Conservation (phyloP, 1,140 invertebrate species). For the Bombyx mori region DNA sequence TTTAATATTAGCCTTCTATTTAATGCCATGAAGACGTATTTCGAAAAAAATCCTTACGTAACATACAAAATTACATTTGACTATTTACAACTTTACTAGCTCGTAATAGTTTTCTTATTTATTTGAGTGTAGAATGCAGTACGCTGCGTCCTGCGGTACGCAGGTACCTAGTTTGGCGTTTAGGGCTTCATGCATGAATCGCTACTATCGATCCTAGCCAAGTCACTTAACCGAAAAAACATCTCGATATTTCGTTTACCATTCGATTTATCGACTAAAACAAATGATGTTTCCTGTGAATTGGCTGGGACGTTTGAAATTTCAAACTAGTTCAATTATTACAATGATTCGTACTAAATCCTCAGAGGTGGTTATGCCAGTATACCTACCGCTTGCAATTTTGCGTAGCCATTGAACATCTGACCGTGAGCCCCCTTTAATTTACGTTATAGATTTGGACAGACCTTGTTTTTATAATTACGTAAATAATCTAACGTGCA, state of each 20-base stretch:
- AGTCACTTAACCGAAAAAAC: no score
- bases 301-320: no score
- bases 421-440: conserved; percentile 1
- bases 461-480: conserved; percentile 39
- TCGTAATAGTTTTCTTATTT: conserved; percentile 34
- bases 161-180: conserved; percentile 47
- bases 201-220: conserved; percentile 23
- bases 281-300: no score
- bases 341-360: no score
- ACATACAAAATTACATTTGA: conserved; percentile 67
- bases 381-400: no score
- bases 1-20: conserved; percentile 55
- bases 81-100: conserved; percentile 63
- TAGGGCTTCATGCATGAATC: conserved; percentile 56
- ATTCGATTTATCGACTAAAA: no score
- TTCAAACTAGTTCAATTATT: no score
- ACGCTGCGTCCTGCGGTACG: conserved; percentile 30
- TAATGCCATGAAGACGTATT: conserved; percentile 61
- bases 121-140: conserved; percentile 41
- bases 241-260: no score
- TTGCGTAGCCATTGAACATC: not conserved
- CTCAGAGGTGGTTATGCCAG: conserved; percentile 6
- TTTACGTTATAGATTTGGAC: conserved; percentile 32
- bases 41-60: conserved; percentile 57
- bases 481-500: conserved; percentile 55